Percentiles rank a stretch among this genome's conserved stretches.
phyloP scores from a whole-genome alignment of 2,888 invertebrate genomes.

The Euzophera pinguis region DNA sequence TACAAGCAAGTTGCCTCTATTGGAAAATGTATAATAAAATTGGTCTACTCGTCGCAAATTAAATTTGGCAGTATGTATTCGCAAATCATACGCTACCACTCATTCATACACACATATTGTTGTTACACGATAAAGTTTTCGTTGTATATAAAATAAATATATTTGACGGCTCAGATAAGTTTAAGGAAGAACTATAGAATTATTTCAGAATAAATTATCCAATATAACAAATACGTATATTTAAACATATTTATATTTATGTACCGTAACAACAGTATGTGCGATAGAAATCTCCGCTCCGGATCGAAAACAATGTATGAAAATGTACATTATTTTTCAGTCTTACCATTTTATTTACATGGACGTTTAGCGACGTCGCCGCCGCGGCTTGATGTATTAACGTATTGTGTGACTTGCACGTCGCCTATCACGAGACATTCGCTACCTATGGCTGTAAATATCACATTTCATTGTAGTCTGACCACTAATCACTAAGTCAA shows the following conservation, averaged over 20 bases:
- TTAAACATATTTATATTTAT: not conserved
- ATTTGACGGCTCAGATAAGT: not conserved
- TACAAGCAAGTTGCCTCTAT: conserved; percentile 26
- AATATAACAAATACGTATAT: not conserved
- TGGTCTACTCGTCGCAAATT: conserved; percentile 20
- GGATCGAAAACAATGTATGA: conserved; percentile 17
- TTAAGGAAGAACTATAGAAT: not conserved
- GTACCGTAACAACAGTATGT: conserved; percentile 5
- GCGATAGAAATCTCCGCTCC: conserved; percentile 5
- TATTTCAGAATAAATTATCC: not conserved
- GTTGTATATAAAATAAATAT: too few species aligned
- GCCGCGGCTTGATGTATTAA: conserved; percentile 6
- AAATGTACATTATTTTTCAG: conserved; percentile 48
- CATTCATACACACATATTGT: conserved; percentile 1
- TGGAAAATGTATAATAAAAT: conserved; percentile 15
- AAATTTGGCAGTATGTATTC: conserved; percentile 22
- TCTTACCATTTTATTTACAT: conserved; percentile 73
- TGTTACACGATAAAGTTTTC: too few species aligned
- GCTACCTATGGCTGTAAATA: conserved; percentile 36
- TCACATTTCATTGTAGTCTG: conserved; percentile 44
- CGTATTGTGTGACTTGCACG: conserved; percentile 30
- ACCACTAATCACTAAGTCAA: conserved; percentile 41
- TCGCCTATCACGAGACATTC: conserved; percentile 19
- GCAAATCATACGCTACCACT: conserved; percentile 13
- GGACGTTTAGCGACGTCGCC: conserved; percentile 37